Conservation (phyloP, 2,888 invertebrate species). For the Eucriotettix oculatus region DNA sequence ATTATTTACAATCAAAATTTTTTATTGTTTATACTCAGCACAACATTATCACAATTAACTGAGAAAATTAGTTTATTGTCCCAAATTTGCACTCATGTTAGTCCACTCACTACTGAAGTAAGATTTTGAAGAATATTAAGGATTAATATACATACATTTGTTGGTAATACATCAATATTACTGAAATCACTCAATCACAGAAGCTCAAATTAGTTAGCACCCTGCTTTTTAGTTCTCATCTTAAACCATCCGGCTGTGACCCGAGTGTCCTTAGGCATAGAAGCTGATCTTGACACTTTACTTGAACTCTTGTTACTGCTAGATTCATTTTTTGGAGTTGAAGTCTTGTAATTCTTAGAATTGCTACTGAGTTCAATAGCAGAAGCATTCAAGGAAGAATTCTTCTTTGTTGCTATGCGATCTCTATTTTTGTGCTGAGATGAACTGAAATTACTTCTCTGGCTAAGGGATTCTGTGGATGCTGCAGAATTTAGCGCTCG, state of each 20-base stretch:
- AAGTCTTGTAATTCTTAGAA: conserved; percentile 18
- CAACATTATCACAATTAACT: no score
- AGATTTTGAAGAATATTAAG: no score
- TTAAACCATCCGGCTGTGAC: conserved; percentile 61
- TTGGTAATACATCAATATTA: no score
- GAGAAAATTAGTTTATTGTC: no score
- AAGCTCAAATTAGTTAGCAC: conserved; percentile 17
- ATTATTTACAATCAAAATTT: no score
- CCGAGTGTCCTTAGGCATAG: conserved; percentile 54
- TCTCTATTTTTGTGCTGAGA: conserved; percentile 16
- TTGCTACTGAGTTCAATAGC: conserved; percentile 6
- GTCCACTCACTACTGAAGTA: no score
- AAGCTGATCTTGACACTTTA: conserved; percentile 42
- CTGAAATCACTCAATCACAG: not conserved
- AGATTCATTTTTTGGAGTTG: conserved; percentile 17
- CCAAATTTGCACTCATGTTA: no score
- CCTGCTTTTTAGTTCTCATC: conserved; percentile 33
- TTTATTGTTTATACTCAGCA: no score
- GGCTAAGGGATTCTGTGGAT: conserved; percentile 6
- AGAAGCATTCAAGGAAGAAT: conserved; percentile 5
- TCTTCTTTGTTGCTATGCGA: conserved; percentile 1
- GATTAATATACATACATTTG: no score
- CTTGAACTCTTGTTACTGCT: conserved; percentile 1
- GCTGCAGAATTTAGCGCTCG: conserved; percentile 17
- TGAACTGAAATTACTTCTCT: conserved; percentile 22